Base-by-base conservation (phyloP, 2,113 vertebrate species). In the Cyanoderma ruficeps region DNA sequence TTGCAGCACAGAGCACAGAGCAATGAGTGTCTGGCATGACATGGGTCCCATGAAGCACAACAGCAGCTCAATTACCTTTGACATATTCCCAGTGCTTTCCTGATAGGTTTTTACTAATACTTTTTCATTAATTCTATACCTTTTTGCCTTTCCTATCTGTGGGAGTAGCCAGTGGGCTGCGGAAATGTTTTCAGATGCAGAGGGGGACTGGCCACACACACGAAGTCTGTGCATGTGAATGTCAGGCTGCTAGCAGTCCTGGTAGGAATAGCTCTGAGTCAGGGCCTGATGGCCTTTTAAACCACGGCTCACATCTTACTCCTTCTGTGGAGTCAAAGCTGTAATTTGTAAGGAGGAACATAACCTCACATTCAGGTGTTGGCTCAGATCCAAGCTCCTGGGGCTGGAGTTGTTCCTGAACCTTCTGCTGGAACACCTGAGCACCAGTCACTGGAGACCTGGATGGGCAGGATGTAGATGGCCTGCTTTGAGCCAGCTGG, bases 161-260 rank as follows among this genome's bases (percentile, higher is more conserved):
- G 44, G 72, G 35, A 87, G 33, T 19, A 81, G 50, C 71, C 53
- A 53, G 46, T 22, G 35, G 56, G 47, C 27, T 1, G 1, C 64
- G 64, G 52, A 42, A 59, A 15, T n/a, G 15, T 33, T 44, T 69
- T 59, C 46, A 30, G 19, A 5, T 50, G 39, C 8, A 56, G 87
- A 42, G 24, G 28, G 46, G 13, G n/a, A 41, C 56, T 68, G 74
- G 42, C 56, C 56, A 52, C 31, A n/a, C 41, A 31, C 30, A 13
- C 10, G 9, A 80, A 49, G 13, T 55, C 52, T 37, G 17, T 2
- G 35, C 53, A 28, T 2, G 3, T 0, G 0, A n/a, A 7, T 25
- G 15, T 15, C 0, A 0, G 57, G 37, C 21, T n/a, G 7, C 60
- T 52, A 31, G 74, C 44, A 53, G 31, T 42, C n/a, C 4, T 3